Evolutionary conservation across 2,888 invertebrate genomes (phyloP), one percentile per base, ranked within the genome.

Genomic region (Microchrysa polita): DNA sequence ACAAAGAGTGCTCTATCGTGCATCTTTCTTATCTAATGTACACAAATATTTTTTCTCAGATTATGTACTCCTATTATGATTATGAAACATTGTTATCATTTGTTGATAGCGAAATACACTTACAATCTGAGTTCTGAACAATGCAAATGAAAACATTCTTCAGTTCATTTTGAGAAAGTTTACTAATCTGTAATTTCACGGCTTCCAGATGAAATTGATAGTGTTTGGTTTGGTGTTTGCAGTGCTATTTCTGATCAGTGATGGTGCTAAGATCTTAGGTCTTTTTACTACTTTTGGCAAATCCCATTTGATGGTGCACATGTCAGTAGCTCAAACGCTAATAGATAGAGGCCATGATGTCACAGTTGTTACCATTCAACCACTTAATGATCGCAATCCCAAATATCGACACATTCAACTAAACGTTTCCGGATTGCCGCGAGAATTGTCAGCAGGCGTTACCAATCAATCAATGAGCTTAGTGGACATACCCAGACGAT

Each of bases 251-350:
- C 23, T 14, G 5, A 22, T 27, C 14, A 20, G 48, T 48, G 52
- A 67, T 20, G 2, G 23, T 2, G 55, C 69, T n/a, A 18, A 20
- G 73, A 81, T 84, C 53, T 76, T 84, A 67, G 82, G 83, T 0
- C 74, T 84, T 0, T 84, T 83, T 67, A 82, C 83, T 55, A 82
- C 82, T 14, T 79, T 80, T 69, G 80, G 81, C 52, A 80, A 80
- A 2, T 84, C 84, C 14, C 84, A 84, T 79, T 69, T 83, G 18
- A 82, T 84, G 16, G 80, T 83, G 0, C 80, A 83, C 42, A 82
- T 83, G 82, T 79, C 83, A 0, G 67, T 81, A 2, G 79, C 79
- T 67, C 80, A 80, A 72, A 77, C 79, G 0, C 74, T 84, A 61
- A 81, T 81, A 0, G 81, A 82, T 74, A 74, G 77, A 48, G 84